phyloP scores from a whole-genome alignment of 2,113 vertebrate genomes.

The Colius striatus region DNA sequence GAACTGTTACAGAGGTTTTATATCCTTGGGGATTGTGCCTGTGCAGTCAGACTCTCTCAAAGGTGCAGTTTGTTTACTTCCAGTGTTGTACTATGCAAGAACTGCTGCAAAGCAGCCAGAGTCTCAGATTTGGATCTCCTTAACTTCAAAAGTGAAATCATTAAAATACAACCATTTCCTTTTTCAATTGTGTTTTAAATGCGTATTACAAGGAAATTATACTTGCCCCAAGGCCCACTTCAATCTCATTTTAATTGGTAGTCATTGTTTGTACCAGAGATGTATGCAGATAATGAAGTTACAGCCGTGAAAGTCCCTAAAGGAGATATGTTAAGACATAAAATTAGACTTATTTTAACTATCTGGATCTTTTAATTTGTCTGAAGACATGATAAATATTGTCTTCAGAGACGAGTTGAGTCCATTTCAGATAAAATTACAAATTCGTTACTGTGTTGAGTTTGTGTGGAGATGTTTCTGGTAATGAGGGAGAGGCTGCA shows the following conservation, averaged over 20 bases:
- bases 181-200: slow-evolving; percentile 5
- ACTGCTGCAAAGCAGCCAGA: background rate
- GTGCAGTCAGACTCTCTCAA: background rate
- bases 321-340: slow-evolving; percentile 7
- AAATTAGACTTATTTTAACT: slow-evolving; percentile 14
- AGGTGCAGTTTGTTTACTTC: background rate
- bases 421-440: background rate
- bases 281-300: slow-evolving; percentile 25
- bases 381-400: slow-evolving; percentile 33
- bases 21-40: background rate
- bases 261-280: slow-evolving; percentile 42
- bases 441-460: too few relatives aligned
- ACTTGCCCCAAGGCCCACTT: slow-evolving; percentile 31
- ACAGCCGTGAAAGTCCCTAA: slow-evolving; percentile 10
- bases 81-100: background rate
- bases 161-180: slow-evolving; percentile 7
- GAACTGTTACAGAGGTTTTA: background rate
- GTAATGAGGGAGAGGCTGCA: too few relatives aligned
- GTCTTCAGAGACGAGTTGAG: slow-evolving; percentile 2
- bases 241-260: slow-evolving; percentile 44
- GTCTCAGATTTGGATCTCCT: background rate
- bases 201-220: slow-evolving; percentile 39
- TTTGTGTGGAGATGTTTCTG: too few relatives aligned
- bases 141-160: background rate
- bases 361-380: slow-evolving; percentile 28